Evolutionary conservation across 2,797 vertebrate genomes (phyloP).

Genomic region (Alcedo quadribrachys): DNA sequence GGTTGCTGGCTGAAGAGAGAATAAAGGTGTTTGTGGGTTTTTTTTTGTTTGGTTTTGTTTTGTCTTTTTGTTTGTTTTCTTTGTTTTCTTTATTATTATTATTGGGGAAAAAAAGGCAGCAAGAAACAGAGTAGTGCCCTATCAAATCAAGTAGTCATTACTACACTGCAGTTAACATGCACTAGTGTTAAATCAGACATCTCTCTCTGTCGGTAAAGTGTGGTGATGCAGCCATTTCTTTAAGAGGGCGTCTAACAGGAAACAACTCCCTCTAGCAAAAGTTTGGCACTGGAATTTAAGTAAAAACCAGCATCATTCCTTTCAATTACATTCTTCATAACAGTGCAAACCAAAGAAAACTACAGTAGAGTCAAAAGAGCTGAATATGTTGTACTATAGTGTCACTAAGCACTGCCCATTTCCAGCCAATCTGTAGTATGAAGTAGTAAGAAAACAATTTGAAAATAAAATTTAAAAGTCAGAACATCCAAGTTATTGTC

Average conservation of each 20-base stretch:
- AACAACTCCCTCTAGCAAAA: conserved; percentile 63
- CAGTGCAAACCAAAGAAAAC: neutral
- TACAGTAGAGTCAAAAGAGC: neutral
- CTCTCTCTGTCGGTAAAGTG: neutral
- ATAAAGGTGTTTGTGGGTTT: rapidly evolving
- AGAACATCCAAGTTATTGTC: neutral
- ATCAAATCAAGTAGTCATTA: neutral
- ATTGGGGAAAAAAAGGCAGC: neutral
- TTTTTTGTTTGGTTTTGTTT: no score
- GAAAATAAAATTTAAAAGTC: neutral
- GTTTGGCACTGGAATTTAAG: neutral
- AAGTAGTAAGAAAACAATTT: neutral
- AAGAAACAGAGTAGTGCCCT: neutral
- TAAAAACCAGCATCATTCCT: neutral
- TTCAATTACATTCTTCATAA: neutral
- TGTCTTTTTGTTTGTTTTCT: no score
- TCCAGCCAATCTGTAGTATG: neutral
- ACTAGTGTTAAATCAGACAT: neutral
- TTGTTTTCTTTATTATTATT: no score
- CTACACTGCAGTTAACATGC: neutral
- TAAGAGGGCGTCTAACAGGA: neutral
- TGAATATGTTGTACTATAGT: neutral
- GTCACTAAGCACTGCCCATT: neutral
- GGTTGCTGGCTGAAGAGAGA: neutral
- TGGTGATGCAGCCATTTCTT: neutral